Conservation (phyloP, 2,888 invertebrate genomes). For the Rhodophaea formosa region DNA sequence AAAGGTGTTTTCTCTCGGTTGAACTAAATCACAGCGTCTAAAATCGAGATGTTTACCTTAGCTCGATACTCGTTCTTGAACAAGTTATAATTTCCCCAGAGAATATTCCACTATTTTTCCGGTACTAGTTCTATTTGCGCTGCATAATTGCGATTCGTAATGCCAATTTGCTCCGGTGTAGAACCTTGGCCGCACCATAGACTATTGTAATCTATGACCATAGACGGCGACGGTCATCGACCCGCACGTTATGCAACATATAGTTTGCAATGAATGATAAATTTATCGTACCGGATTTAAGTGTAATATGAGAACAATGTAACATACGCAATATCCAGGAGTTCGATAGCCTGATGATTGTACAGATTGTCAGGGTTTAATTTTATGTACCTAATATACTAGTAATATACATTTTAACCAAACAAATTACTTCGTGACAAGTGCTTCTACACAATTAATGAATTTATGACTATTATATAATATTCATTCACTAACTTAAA, state of each 20-base stretch:
- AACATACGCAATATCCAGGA: no score
- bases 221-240: conserved; percentile 7
- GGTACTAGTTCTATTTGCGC: conserved; percentile 13
- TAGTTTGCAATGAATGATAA: not conserved
- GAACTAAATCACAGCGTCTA: not conserved
- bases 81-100: conserved; percentile 13
- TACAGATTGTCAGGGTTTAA: no score
- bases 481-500: no score
- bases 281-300: not conserved
- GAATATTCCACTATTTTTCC: conserved; percentile 10
- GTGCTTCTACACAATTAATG: no score
- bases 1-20: not conserved
- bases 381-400: no score
- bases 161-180: conserved; percentile 4
- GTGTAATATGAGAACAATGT: no score
- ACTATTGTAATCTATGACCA: conserved; percentile 16
- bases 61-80: conserved; percentile 4
- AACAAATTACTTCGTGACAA: no score
- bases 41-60: conserved; percentile 12
- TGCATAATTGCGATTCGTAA: conserved; percentile 10
- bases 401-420: no score
- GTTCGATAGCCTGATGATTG: no score
- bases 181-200: conserved; percentile 12
- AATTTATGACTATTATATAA: no score
- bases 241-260: not conserved